Evolutionary conservation across 2,113 vertebrate species (phyloP), one percentile per base, ranked within the genome.

Genomic region (Bufo gargarizans): DNA sequence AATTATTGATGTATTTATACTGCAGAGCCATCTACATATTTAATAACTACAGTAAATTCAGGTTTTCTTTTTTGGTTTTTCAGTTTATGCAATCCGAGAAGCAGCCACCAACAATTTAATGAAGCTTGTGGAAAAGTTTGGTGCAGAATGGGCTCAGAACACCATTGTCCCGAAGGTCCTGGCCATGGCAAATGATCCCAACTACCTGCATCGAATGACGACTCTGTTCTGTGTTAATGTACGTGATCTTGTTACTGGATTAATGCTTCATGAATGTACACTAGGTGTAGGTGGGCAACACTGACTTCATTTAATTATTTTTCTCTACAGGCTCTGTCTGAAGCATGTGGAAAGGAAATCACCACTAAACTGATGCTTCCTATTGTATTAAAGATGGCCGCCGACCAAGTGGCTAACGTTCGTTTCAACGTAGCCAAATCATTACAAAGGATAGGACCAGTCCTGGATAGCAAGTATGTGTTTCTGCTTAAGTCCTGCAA

Each of bases 171-270:
- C 97, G 88, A 97, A 97, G 91, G 97, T 98, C 20, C 90, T 98
- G 89, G 95, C 96, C 19, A 98, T 98, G 97, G 96, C 97, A 82
- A 95, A 96, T 11, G 97, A 97, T 91, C 96, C 97, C 84, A 97
- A 97, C 91, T 98, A 97, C 92, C 94, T 97, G 80, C 96, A 98
- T 91, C 96, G 97, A 91, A 98, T 98, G 97, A 98, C 97, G 71
- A 98, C 97, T 47, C 95, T 98, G 3, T 98, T 98, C 93, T 98
- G 97, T 92, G 96, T 98, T 91, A 97, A 97, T 56, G 96, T 97
- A 91, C 96, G 97, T 94, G 33, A 79, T 85, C 47, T 2, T 49
- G 3, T 11, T 8, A 4, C 72, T 50, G 4, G 45, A 47, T 47
- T 76, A 20, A 43, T 45, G 33, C 13, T 72, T 72, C 12, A 16